phyloP scores from a whole-genome alignment of 1,140 invertebrate genomes.

The Heliconius congener region DNA sequence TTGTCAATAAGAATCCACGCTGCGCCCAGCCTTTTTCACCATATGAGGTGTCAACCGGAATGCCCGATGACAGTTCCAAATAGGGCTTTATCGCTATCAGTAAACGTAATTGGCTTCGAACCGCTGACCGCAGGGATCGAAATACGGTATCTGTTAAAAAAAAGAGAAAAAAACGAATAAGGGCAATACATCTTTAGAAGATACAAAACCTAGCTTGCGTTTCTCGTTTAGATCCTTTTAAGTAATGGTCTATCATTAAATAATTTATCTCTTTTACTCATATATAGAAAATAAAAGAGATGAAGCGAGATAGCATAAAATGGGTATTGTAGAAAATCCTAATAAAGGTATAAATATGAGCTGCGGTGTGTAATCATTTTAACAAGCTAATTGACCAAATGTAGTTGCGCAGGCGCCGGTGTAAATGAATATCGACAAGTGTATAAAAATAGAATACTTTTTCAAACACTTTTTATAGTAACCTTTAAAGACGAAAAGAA shows the following conservation, averaged over 20 bases:
- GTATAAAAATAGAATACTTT: neutral
- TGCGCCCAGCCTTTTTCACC: constrained; percentile 42
- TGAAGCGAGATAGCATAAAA: neutral
- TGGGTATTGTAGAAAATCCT: constrained; percentile 13
- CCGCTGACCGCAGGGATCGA: constrained; percentile 41
- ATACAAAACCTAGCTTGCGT: constrained; percentile 32
- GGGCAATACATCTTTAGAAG: constrained; percentile 31
- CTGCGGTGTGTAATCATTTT: constrained; percentile 46
- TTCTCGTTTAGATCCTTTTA: constrained; percentile 22
- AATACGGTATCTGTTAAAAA: constrained; percentile 59
- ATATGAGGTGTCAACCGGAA: constrained; percentile 49
- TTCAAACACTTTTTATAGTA: neutral
- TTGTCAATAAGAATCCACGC: constrained; percentile 47
- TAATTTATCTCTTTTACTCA: neutral
- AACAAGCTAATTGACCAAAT: constrained; percentile 48
- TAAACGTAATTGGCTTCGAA: constrained; percentile 56
- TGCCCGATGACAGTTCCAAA: constrained; percentile 52
- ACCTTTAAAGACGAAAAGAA: neutral
- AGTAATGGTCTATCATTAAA: constrained; percentile 10
- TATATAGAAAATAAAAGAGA: constrained; percentile 1
- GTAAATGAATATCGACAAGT: constrained; percentile 22
- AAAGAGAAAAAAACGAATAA: constrained; percentile 31
- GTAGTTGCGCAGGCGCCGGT: constrained; percentile 41
- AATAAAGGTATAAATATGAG: constrained; percentile 45
- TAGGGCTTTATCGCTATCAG: constrained; percentile 62